Percentiles rank a stretch among this genome's conserved stretches.
Conservation (phyloP, 2,888 invertebrate species). For the Graphium colonna region DNA sequence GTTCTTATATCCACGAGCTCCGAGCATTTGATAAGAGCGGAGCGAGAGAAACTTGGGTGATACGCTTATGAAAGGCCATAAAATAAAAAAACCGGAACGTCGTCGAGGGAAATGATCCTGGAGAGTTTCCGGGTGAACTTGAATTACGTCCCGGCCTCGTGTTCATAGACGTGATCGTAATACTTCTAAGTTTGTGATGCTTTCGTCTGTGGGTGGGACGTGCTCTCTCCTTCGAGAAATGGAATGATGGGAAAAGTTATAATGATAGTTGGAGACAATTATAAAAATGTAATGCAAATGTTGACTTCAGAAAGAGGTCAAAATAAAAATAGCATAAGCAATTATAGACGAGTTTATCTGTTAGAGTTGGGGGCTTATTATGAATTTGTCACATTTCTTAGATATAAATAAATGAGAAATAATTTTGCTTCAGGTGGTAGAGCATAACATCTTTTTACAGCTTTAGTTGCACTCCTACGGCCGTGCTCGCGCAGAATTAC, state of each 20-base stretch:
- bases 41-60: constrained; percentile 30
- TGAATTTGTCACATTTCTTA: no score
- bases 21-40: constrained; percentile 36
- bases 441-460: no score
- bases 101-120: constrained; percentile 54
- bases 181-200: background rate
- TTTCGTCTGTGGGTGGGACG: background rate
- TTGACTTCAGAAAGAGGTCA: background rate
- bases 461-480: no score
- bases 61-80: constrained; percentile 41
- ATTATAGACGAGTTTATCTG: no score
- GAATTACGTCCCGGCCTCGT: constrained; percentile 52
- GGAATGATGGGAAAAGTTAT: background rate
- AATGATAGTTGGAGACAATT: background rate
- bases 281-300: background rate
- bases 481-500: no score
- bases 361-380: no score
- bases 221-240: background rate
- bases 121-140: constrained; percentile 49
- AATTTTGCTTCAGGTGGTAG: no score
- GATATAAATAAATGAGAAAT: no score
- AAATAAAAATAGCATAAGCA: no score
- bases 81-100: constrained; percentile 41
- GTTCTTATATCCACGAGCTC: constrained; percentile 19
- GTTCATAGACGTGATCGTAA: constrained; percentile 51